These are phyloP conservation scores for Mus caroli DNA, from an alignment of 2,797 vertebrate species.

Conservation along the genomic window DNA sequence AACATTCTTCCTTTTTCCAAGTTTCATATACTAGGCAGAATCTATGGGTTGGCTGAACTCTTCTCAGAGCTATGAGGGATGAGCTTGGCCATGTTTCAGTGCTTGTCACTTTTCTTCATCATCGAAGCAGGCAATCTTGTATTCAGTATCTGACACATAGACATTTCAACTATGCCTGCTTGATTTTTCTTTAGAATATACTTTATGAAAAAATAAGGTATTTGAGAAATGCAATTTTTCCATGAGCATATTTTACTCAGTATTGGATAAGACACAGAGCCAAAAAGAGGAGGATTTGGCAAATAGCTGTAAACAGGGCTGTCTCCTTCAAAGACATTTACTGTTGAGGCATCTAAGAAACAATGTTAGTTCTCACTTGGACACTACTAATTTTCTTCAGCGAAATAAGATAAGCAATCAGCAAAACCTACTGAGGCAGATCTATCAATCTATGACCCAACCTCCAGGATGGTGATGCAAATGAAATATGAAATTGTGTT, in stretches of 20 bases:
- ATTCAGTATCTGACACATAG: background rate
- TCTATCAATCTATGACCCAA: background rate
- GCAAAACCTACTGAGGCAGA: background rate
- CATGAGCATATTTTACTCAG: background rate
- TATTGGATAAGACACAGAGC: background rate
- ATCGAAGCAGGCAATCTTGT: background rate
- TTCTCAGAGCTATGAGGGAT: background rate
- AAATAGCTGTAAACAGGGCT: background rate
- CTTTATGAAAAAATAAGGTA: background rate
- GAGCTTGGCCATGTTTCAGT: background rate
- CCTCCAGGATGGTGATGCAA: too few relatives aligned
- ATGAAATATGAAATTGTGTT: background rate
- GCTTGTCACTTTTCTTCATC: background rate
- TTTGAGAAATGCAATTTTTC: background rate
- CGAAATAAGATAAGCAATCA: background rate
- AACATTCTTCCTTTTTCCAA: background rate
- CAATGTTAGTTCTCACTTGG: background rate
- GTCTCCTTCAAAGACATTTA: background rate
- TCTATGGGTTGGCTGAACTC: background rate
- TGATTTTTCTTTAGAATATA: conserved; percentile 7
- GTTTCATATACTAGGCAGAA: background rate
- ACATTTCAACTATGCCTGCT: background rate
- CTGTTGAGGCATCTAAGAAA: background rate
- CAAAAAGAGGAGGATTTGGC: background rate
- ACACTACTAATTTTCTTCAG: background rate